Evolutionary conservation across 1,140 invertebrate species (phyloP), one percentile per base, ranked within the genome.

Genomic region (Drosophila triauraria): DNA sequence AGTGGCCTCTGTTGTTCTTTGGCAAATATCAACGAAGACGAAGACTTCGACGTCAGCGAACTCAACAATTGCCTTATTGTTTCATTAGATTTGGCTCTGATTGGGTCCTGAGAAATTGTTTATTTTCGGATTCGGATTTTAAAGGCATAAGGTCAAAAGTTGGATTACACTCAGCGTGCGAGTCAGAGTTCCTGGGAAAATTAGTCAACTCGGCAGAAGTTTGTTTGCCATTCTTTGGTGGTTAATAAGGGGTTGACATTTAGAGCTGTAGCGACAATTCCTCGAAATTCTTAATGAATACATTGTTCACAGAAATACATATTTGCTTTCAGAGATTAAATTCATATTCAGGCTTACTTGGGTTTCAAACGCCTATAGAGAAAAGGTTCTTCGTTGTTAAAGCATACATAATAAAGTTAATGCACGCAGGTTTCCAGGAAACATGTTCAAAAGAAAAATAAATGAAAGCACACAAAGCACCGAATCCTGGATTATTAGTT

Each of bases 401-500:
- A 32, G 30, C 62, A 44, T 35, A 65, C 15, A 65, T 62, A 61
- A 44, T 27, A 17, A 44, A 15, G 43, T 44, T 13, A 62, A 65
- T 62, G 30, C 57, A 40, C 17, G 42, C 25, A 47, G 25, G n/a
- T 40, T 68, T 68, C 62, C 27, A 17, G 67, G 46, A 51, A 69
- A 51, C 23, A 9, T 47, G 30, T 47, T 64, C 64, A 67, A 63
- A 67, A 48, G 64, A n/a, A 67, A 64, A 20, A 46, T 38, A 63
- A 63, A 38, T 38, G 30, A 67, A 67, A 63, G 43, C 62, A 15
- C 46, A 51, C 27, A 51, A 51, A 53, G 62, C 62, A 51, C 12
- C 43, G 65, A 46, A 69, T 68, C 51, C 12, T 51, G 65, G 62
- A 69, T 68, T 68, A 68, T 69, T 69, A 51, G 46, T 68, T 69